Conservation (phyloP, 2,888 invertebrate genomes). For the Patella ulyssiponensis region DNA sequence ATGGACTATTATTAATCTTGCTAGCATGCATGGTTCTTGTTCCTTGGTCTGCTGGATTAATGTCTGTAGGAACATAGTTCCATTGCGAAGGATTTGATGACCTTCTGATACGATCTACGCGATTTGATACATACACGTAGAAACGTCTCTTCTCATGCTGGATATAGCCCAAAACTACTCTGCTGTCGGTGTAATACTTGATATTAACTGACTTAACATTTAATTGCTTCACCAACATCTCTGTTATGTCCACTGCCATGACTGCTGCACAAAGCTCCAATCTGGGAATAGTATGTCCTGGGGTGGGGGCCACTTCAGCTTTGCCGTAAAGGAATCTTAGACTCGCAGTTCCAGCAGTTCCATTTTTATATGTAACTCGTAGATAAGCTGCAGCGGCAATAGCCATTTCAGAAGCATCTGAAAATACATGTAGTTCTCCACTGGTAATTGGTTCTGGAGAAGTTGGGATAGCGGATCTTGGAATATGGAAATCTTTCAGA, state of each 20-base stretch:
- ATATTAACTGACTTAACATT: no score
- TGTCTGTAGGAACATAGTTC: no score
- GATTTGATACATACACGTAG: no score
- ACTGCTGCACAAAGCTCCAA: conserved; percentile 34
- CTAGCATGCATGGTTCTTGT: no score
- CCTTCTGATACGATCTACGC: no score
- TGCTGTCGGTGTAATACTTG: no score
- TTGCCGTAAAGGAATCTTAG: conserved; percentile 25
- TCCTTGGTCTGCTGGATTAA: no score
- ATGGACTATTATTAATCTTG: no score
- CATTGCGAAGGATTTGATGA: no score
- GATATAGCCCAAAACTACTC: no score
- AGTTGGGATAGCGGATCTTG: conserved; percentile 11
- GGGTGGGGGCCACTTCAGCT: conserved; percentile 24
- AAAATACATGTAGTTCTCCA: conserved; percentile 27
- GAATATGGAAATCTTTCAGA: conserved; percentile 14
- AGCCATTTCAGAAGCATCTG: conserved; percentile 34
- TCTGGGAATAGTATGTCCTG: conserved; percentile 32
- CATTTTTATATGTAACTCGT: conserved; percentile 5
- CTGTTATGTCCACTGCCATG: conserved; percentile 20
- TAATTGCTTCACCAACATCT: not conserved
- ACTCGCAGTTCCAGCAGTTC: not conserved
- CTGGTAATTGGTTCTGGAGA: not conserved
- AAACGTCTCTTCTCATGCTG: no score
- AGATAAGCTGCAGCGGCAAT: conserved; percentile 29